These are phyloP conservation scores for Nicator chloris DNA, from an alignment of 2,113 vertebrate genomes.

Conservation along the genomic window DNA sequence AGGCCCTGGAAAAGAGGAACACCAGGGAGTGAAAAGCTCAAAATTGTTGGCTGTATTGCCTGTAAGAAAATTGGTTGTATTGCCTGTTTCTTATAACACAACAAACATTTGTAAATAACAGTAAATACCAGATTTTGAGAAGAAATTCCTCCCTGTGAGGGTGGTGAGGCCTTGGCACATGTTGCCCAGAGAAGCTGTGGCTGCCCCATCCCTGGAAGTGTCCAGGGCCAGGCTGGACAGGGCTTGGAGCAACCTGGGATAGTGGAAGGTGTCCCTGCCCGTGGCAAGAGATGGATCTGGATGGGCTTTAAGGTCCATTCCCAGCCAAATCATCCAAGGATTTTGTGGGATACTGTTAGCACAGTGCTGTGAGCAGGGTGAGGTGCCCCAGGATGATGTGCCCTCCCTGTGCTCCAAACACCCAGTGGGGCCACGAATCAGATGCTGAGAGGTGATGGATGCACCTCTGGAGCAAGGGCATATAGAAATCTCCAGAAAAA, in stretches of 20 bases:
- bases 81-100: neutral
- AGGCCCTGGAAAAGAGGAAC: neutral
- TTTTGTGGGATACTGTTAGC: neutral
- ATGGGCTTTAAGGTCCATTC: neutral
- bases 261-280: neutral
- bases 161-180: accelerated
- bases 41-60: neutral
- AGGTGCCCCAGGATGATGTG: neutral
- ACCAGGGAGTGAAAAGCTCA: neutral
- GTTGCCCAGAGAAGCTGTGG: neutral
- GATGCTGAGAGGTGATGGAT: neutral
- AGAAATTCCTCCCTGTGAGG: neutral
- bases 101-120: neutral
- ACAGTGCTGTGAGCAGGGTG: neutral
- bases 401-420: neutral
- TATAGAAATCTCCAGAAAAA: neutral
- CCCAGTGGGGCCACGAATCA: neutral
- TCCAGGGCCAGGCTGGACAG: accelerated
- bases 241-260: accelerated
- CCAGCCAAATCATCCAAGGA: too few species aligned
- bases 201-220: neutral
- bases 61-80: neutral
- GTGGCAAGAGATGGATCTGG: neutral
- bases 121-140: neutral
- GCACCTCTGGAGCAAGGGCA: neutral